phyloP scores from a whole-genome alignment of 2,113 vertebrate genomes.

The Rana temporaria region DNA sequence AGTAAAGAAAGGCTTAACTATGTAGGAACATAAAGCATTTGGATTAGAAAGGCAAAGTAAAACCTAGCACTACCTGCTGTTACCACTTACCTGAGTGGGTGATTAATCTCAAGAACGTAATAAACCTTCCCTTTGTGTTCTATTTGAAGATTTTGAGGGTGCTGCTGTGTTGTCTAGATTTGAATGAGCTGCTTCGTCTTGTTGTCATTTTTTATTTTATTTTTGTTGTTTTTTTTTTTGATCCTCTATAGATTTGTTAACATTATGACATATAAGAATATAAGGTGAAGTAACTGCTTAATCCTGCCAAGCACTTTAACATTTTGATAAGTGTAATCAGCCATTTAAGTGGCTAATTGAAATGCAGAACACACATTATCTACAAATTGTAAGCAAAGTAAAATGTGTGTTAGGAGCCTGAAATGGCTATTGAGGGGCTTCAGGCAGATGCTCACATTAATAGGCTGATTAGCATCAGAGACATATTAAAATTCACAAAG shows the following conservation, averaged over 20 bases:
- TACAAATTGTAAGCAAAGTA: slow-evolving; percentile 17
- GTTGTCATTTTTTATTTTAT: background rate
- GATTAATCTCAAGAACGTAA: slow-evolving; percentile 66
- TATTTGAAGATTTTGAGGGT: slow-evolving; percentile 53
- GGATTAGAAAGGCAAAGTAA: slow-evolving; percentile 66
- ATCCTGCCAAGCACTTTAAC: background rate
- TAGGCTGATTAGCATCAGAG: slow-evolving; percentile 32
- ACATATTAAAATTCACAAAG: slow-evolving; percentile 18
- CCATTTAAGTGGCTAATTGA: slow-evolving; percentile 14
- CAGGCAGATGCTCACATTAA: slow-evolving; percentile 43
- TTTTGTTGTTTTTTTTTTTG: background rate
- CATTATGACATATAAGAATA: background rate
- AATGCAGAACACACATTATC: slow-evolving; percentile 9
- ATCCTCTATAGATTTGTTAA: background rate
- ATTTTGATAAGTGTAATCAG: background rate
- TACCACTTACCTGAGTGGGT: slow-evolving; percentile 65
- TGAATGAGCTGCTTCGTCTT: background rate
- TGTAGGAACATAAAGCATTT: slow-evolving; percentile 60
- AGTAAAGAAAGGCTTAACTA: slow-evolving; percentile 77
- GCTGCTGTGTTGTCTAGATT: background rate
- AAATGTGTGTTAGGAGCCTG: slow-evolving; percentile 18
- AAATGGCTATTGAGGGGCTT: slow-evolving; percentile 14
- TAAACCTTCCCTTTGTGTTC: slow-evolving; percentile 67
- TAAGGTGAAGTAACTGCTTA: slow-evolving; percentile 17
- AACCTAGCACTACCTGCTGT: slow-evolving; percentile 61